phyloP scores from a whole-genome alignment of 2,888 invertebrate genomes.

The Temnothorax rugatulus region DNA sequence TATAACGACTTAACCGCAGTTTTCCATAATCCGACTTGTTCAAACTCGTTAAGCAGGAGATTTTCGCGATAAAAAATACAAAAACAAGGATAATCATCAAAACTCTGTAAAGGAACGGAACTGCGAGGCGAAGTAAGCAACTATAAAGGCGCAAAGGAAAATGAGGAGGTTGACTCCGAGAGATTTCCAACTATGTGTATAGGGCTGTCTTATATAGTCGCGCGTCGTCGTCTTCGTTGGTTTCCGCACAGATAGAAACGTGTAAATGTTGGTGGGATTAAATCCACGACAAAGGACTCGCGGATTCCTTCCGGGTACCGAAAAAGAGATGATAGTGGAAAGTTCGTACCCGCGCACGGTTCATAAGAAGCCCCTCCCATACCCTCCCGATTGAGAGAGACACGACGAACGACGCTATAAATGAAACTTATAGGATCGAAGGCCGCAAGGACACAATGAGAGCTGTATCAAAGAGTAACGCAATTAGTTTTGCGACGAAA shows the following conservation, averaged over 20 bases:
- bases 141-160: slow-evolving; percentile 50
- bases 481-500: slow-evolving; percentile 43
- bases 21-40: slow-evolving; percentile 12
- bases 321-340: slow-evolving; percentile 29
- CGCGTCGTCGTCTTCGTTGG: neutral
- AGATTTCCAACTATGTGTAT: slow-evolving; percentile 16
- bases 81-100: slow-evolving; percentile 46
- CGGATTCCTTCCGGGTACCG: slow-evolving; percentile 34
- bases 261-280: slow-evolving; percentile 69
- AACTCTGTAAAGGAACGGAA: slow-evolving; percentile 52
- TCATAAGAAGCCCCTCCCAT: slow-evolving; percentile 8
- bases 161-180: slow-evolving; percentile 34
- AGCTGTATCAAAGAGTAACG: slow-evolving; percentile 54
- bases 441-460: slow-evolving; percentile 43
- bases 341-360: slow-evolving; percentile 21
- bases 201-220: slow-evolving; percentile 7
- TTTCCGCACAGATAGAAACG: slow-evolving; percentile 29
- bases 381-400: slow-evolving; percentile 8
- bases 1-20: slow-evolving; percentile 18
- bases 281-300: slow-evolving; percentile 69
- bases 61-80: slow-evolving; percentile 36
- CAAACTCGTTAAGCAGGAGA: slow-evolving; percentile 12
- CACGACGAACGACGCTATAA: slow-evolving; percentile 19
- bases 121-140: neutral
- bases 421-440: slow-evolving; percentile 53